A percentile compares a stretch with the other conserved stretches of the same genome.
Conservation (phyloP, 2,113 vertebrate genomes). For the Anser brachyrhynchus region DNA sequence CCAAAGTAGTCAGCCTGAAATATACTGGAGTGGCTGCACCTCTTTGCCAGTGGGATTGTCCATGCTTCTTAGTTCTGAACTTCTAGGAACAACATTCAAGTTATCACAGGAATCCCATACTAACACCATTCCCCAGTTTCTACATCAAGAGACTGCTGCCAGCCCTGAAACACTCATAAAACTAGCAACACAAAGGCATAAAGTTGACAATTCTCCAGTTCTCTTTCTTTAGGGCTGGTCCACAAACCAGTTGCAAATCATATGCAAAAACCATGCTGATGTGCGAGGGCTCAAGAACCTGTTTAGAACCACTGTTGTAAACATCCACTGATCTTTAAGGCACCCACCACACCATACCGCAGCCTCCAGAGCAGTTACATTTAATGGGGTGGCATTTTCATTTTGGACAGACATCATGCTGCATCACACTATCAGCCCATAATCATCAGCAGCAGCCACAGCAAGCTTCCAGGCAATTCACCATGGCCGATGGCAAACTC, state of each 20-base stretch:
- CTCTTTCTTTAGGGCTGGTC: not conserved
- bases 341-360: not conserved
- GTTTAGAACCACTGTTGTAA: not conserved
- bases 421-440: not conserved
- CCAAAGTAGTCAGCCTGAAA: not conserved
- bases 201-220: not conserved
- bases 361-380: not conserved
- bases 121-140: not conserved
- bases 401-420: not conserved
- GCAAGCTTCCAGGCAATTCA: not conserved
- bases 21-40: not conserved
- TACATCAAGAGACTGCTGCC: not conserved
- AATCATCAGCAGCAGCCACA: not conserved
- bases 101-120: not conserved
- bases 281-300: not conserved
- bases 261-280: not conserved
- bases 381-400: not conserved
- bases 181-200: not conserved
- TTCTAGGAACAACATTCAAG: not conserved
- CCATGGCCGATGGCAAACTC: not conserved
- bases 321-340: not conserved
- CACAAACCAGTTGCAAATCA: not conserved
- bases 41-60: not conserved
- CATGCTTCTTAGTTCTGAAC: not conserved
- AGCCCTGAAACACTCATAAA: not conserved